Evolutionary conservation across 2,888 invertebrate species (phyloP), one percentile per base, ranked within the genome.

Genomic region (Hesperia comma): DNA sequence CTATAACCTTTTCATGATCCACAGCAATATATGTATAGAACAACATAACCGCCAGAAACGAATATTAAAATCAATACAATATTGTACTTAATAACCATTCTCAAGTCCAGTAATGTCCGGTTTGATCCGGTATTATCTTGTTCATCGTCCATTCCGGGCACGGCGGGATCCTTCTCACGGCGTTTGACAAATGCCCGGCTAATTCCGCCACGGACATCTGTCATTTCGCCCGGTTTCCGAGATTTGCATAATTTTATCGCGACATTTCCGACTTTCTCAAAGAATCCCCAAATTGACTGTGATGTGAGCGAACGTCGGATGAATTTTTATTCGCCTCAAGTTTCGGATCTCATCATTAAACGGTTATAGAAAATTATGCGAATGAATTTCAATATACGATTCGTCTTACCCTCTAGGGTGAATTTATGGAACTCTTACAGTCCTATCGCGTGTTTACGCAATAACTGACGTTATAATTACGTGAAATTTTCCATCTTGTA

Each of bases 131-230:
- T 51, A 19, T 57, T 46, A 55, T 49, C 55, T 19, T 14, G 15
- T 43, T 61, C 71, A 75, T 77, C 75, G 71, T 40, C 55, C 53
- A 77, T 74, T 74, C 75, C 26, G 26, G 21, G n/a, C 72, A 67
- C 71, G 72, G 15, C 41, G 21, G 51, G 37, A 58, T 67, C 68
- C 69, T 63, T 55, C 63, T 68, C 74, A 73, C 71, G 60, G 66
- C 63, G 72, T 71, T 70, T 71, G 70, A 72, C 72, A 72, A 74
- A 74, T 74, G 69, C 61, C 61, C 68, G 62, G 66, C 56, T 70
- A 69, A 67, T 61, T 67, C 60, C 46, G 43, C 63, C 12, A 53
- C 49, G 68, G 67, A 67, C 62, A 56, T 61, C 67, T 67, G 67
- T 67, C 67, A 67, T 62, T 62, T 67, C 43, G 53, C 57, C 54